A percentile compares a stretch with the other conserved stretches of the same genome.
Evolutionary conservation across 2,888 invertebrate genomes (phyloP).

Genomic region (Luffia ferchaultella): DNA sequence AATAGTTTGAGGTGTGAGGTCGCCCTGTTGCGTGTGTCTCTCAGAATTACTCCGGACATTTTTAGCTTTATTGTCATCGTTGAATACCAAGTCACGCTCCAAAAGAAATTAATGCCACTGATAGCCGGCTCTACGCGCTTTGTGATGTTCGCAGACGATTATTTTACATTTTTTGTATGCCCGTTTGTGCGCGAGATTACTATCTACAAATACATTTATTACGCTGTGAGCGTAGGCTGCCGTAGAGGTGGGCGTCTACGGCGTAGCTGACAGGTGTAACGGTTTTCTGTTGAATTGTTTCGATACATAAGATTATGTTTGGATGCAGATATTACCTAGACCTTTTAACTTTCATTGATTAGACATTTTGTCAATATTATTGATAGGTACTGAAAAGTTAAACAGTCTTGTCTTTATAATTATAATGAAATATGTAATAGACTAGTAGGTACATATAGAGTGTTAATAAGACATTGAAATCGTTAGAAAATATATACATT

Average conservation of each 20-base stretch:
- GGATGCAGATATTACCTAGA: too few relatives aligned
- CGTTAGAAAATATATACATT: too few relatives aligned
- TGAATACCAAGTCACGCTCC: slow-evolving; percentile 59
- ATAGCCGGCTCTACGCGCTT: slow-evolving; percentile 23
- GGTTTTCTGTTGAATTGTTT: too few relatives aligned
- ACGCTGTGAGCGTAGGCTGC: background rate
- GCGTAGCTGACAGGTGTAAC: background rate
- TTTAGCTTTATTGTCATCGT: slow-evolving; percentile 57
- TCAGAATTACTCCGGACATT: slow-evolving; percentile 61
- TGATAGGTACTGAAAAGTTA: too few relatives aligned
- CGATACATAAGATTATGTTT: too few relatives aligned
- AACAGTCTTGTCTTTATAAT: too few relatives aligned
- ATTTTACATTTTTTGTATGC: slow-evolving; percentile 2
- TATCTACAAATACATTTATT: background rate
- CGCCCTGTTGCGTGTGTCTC: slow-evolving; percentile 47
- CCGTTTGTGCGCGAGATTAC: background rate
- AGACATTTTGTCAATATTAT: too few relatives aligned
- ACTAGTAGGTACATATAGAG: too few relatives aligned
- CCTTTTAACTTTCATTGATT: too few relatives aligned
- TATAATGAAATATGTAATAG: too few relatives aligned
- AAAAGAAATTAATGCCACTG: slow-evolving; percentile 57
- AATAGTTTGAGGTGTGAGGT: too few relatives aligned
- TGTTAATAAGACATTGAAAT: too few relatives aligned
- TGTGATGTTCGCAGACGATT: slow-evolving; percentile 20
- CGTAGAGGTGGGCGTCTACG: background rate